These are phyloP conservation scores for Gulo gulo DNA, from an alignment of 2,113 vertebrate species.

Conservation along the genomic window DNA sequence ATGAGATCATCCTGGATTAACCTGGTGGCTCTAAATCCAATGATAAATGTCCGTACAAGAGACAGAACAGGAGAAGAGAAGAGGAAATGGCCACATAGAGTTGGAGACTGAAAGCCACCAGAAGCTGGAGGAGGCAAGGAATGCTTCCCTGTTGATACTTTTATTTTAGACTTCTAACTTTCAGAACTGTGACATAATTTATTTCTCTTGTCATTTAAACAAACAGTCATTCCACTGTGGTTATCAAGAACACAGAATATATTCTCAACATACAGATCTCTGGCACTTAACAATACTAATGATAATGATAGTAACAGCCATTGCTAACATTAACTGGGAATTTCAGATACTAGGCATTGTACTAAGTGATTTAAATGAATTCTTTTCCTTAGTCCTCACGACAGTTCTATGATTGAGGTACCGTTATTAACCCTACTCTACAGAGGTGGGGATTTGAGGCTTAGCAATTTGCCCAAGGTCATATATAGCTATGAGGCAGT, in stretches of 20 bases:
- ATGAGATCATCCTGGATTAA: constrained; percentile 31
- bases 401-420: not conserved
- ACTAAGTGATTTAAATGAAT: constrained; percentile 5
- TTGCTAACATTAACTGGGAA: not conserved
- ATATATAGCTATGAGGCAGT: not conserved
- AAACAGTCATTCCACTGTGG: not conserved
- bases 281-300: not conserved
- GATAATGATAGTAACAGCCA: not conserved
- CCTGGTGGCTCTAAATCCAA: not conserved
- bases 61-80: not conserved
- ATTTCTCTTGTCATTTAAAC: not conserved
- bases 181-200: not conserved
- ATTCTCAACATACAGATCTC: not conserved
- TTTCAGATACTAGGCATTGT: not conserved
- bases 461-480: not conserved
- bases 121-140: not conserved
- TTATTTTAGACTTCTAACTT: not conserved
- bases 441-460: not conserved
- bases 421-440: not conserved
- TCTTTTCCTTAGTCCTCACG: not conserved
- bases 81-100: not conserved
- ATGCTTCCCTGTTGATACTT: not conserved
- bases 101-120: not conserved
- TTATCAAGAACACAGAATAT: not conserved
- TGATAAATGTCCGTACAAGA: not conserved